phyloP scores from a whole-genome alignment of 2,113 vertebrate species.

The Prionailurus viverrinus region DNA sequence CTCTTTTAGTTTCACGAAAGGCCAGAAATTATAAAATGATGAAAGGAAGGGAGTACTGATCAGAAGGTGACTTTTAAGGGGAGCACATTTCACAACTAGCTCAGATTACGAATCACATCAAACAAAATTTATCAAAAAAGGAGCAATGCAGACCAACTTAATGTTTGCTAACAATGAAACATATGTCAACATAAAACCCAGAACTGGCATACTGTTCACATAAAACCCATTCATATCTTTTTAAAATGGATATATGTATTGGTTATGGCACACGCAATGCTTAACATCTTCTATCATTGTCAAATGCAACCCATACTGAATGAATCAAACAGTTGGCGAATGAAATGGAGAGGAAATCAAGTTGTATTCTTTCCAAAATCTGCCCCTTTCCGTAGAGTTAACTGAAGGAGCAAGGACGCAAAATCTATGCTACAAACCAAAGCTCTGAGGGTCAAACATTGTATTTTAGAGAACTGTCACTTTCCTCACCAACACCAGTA shows the following conservation, averaged over 20 bases:
- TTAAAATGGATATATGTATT: not conserved
- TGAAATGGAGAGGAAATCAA: conserved; percentile 29
- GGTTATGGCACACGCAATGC: not conserved
- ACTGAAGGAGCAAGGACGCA: conserved; percentile 19
- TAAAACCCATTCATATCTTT: not conserved
- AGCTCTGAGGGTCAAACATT: conserved; percentile 31
- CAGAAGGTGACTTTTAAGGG: not conserved
- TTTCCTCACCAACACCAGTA: conserved; percentile 58
- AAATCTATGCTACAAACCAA: conserved; percentile 23
- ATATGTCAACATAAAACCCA: conserved; percentile 11
- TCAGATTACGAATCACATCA: conserved; percentile 30
- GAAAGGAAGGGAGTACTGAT: not conserved
- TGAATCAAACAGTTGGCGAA: conserved; percentile 43
- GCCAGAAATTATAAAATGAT: not conserved
- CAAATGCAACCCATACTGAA: conserved; percentile 25
- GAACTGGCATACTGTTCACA: conserved; percentile 1
- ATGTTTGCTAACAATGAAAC: not conserved
- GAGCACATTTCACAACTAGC: not conserved
- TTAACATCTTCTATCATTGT: not conserved
- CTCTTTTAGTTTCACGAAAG: not conserved
- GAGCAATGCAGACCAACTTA: not conserved
- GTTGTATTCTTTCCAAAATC: not conserved
- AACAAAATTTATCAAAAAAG: conserved; percentile 43
- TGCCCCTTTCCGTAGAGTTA: not conserved
- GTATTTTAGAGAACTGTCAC: not conserved